phyloP scores from a whole-genome alignment of 2,888 invertebrate species.

The Melanchra persicariae region DNA sequence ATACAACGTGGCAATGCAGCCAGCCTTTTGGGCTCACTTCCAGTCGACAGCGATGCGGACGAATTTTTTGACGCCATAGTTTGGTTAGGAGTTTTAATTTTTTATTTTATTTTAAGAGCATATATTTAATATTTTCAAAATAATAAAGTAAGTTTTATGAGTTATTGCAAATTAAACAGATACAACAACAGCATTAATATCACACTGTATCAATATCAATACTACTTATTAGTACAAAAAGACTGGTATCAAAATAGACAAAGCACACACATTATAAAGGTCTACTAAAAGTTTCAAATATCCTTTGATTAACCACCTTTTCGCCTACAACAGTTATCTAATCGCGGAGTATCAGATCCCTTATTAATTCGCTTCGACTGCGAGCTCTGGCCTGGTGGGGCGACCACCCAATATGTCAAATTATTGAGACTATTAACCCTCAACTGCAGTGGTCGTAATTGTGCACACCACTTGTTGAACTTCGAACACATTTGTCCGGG shows the following conservation, averaged over 20 bases:
- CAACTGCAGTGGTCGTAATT: slow-evolving; percentile 60
- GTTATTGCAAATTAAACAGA: too few species aligned
- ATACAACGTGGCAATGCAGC: too few species aligned
- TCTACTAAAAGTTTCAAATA: slow-evolving; percentile 13
- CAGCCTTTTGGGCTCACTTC: too few species aligned
- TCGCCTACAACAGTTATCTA: slow-evolving; percentile 32
- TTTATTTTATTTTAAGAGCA: too few species aligned
- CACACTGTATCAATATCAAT: neutral
- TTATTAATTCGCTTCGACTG: slow-evolving; percentile 46
- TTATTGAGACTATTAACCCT: slow-evolving; percentile 74
- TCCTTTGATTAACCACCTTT: slow-evolving; percentile 5
- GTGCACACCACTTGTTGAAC: slow-evolving; percentile 62
- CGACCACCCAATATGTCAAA: slow-evolving; percentile 77
- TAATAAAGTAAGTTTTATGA: too few species aligned
- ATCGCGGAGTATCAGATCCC: slow-evolving; percentile 46
- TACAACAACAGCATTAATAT: neutral
- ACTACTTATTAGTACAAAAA: neutral
- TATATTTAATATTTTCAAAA: too few species aligned
- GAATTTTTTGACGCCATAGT: too few species aligned
- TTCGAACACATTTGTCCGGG: slow-evolving; percentile 61
- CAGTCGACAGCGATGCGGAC: too few species aligned
- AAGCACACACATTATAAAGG: neutral
- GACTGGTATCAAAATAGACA: neutral
- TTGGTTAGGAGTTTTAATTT: too few species aligned
- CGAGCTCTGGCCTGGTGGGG: slow-evolving; percentile 18